phyloP scores from a whole-genome alignment of 1,140 invertebrate species.

The Diplogasteroides magnus region DNA sequence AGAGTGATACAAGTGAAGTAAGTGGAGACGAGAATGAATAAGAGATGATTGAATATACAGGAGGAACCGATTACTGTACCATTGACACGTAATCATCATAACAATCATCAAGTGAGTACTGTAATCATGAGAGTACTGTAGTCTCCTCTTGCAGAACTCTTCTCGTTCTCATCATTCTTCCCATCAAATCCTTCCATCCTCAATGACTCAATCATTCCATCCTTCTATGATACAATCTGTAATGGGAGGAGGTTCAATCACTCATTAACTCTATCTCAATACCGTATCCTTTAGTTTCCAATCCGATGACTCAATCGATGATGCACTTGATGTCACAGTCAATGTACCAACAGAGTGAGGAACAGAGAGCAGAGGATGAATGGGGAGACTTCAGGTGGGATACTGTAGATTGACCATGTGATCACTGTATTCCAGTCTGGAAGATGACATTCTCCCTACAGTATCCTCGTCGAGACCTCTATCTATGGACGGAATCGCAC shows the following conservation, averaged over 20 bases:
- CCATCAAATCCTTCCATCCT: constrained; percentile 7
- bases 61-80: neutral
- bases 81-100: too few species aligned
- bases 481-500: neutral
- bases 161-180: constrained; percentile 10
- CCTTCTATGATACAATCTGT: constrained; percentile 2
- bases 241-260: constrained; percentile 5
- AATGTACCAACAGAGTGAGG: constrained; percentile 2
- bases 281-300: constrained; percentile 3
- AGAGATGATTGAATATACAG: neutral
- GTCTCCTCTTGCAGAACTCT: neutral
- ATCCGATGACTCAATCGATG: constrained; percentile 17
- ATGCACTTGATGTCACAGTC: constrained; percentile 16
- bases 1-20: constrained; percentile 7
- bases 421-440: constrained; percentile 14
- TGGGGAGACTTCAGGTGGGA: constrained; percentile 28
- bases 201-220: constrained; percentile 12
- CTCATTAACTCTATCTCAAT: neutral
- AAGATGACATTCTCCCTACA: constrained; percentile 25
- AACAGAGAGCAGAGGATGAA: constrained; percentile 12
- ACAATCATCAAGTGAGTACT: too few species aligned
- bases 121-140: too few species aligned
- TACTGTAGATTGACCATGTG: neutral
- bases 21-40: neutral
- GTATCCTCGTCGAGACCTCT: neutral